Base-by-base conservation (phyloP, 2,797 vertebrate species). In the Eleutherodactylus coqui region DNA sequence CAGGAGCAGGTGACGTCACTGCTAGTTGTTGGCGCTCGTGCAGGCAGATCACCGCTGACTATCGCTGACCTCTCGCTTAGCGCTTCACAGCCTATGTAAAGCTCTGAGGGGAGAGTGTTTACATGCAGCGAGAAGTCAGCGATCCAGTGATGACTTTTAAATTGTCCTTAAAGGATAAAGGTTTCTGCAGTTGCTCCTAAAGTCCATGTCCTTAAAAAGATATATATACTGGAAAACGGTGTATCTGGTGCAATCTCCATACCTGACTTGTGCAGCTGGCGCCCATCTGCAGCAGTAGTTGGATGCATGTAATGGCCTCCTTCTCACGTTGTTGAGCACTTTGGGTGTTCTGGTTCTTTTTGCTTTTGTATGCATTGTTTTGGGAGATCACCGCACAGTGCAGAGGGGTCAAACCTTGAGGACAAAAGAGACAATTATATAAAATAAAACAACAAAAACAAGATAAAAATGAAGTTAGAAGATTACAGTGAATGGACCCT, bases 371-470 rank as follows among this genome's bases (percentile, higher is more conserved):
- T 24, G 93, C 94, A 80, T 89, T 87, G 3, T 95, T 94, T 90
- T 97, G 95, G 53, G 96, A 95, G 82, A 97, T 94, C 84, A 95
- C 93, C 17, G 96, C 96, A 67, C 96, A 96, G 92, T 98, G 97
- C 79, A 98, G 93, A 0, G 97, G 95, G 4, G 96, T 97, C 90
- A 97, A 94, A 58, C 97, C 97, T 98, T 89, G 34, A 14, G 0
- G n/a, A 32, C 7, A 53, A 38, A 13, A 73, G 38, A 32, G 21
- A 64, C 10, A 17, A 34, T 75, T 7, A 13, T 73, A 45, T 24
- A 67, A 67, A 17, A 36, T 3, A 67, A 19, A 67, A 34, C 3
- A 17, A 17, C 10, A 9, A 8, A 1, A 34, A 34, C 19, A 60
- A n/a, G 6, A 41, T 24, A 41, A 24, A 36, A 36, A 32, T 5